Base-by-base conservation (phyloP, 1,140 invertebrate species). In the Drosophila sucinea region DNA sequence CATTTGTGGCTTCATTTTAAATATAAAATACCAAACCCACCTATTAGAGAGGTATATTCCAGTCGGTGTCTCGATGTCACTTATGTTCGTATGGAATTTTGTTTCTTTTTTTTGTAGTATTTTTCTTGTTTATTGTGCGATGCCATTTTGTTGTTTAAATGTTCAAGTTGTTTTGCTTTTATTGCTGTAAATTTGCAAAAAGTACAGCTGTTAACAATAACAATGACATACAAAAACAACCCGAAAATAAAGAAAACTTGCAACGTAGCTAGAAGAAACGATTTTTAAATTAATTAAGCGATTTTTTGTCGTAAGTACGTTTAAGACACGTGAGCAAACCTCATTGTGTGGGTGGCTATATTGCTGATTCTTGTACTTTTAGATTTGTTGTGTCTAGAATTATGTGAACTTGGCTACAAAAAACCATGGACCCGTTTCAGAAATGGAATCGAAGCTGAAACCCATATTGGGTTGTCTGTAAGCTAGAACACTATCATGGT, bases 131-230 rank as follows among this genome's bases (percentile, higher is more conserved):
- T 51, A 51, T 51, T 51, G 44, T 51, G 44, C 44, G 23, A 51
- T 51, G 44, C 44, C 44, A 27, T 51, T 51, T 51, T 51, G 44
- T 51, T 51, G 44, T 51, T 51, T 51, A 51, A 51, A 51, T 51
- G 44, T 51, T 51, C 23, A 51, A 51, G 44, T 51, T 51, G 61
- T 70, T 65, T 67, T 74, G 67, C 63, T 70, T 69, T 70, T 58
- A 61, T 74, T 74, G 58, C 41, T 70, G 67, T 70, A 70, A 70
- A 70, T 63, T 70, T 55, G 61, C 47, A 63, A 70, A 62, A 69
- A 25, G 54, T 64, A 70, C 60, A 62, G 40, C 60, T 64, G 67
- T 62, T 63, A 70, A 62, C 61, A 70, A 58, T 58, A 60, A 67
- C 33, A 67, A 62, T 47, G 41, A 62, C 40, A 62, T 30, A 23